A percentile compares a stretch with the other conserved stretches of the same genome.
These are phyloP conservation scores for Struthidea cinerea DNA, from an alignment of 2,113 vertebrate species.

Conservation along the genomic window DNA sequence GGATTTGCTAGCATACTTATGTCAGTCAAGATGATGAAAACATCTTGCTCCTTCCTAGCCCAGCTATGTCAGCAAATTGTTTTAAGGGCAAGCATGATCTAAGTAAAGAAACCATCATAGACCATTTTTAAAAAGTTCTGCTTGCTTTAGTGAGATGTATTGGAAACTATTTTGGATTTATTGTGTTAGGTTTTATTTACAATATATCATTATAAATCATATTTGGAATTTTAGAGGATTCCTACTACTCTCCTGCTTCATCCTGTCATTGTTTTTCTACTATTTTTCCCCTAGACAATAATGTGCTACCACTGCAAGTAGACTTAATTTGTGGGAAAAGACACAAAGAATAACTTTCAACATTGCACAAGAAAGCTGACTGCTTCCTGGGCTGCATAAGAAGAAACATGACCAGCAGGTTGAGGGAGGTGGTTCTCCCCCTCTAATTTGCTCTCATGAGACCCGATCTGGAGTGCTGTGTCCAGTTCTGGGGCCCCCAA, in stretches of 20 bases:
- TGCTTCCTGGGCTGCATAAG: not conserved
- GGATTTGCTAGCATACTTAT: conserved; percentile 18
- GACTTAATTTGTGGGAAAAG: not conserved
- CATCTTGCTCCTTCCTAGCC: not conserved
- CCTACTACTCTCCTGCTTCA: not conserved
- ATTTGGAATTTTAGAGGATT: not conserved
- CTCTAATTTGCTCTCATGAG: fast-evolving
- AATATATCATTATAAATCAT: not conserved
- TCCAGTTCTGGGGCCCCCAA: not conserved
- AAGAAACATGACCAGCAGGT: fast-evolving
- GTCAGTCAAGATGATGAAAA: not conserved
- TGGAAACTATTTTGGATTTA: not conserved
- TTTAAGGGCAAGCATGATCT: not conserved
- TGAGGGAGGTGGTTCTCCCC: not conserved
- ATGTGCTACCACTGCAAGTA: not conserved
- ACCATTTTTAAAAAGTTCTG: not conserved
- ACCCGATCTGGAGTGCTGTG: not conserved
- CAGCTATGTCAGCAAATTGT: not conserved
- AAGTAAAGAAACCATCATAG: not conserved
- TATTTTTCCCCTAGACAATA: not conserved
- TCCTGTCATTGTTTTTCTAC: not conserved
- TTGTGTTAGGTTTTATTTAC: not conserved
- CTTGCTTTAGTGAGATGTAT: not conserved
- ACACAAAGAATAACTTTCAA: not conserved
- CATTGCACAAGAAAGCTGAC: not conserved